Evolutionary conservation across 2,797 vertebrate species (phyloP), one percentile per base, ranked within the genome.

Genomic region (Micromesistius poutassou): DNA sequence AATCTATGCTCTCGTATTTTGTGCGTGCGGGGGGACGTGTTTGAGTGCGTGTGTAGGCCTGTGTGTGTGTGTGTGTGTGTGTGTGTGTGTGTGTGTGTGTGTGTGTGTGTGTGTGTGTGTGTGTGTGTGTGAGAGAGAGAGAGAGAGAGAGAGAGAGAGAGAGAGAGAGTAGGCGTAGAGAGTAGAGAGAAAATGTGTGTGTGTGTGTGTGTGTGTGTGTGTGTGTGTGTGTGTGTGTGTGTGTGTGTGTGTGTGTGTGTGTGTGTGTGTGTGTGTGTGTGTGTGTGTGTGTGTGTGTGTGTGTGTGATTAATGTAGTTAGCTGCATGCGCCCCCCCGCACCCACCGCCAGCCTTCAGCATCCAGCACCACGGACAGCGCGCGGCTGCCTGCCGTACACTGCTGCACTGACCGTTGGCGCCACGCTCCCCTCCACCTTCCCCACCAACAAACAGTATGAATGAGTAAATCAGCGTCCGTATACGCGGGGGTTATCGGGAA

Each of bases 311-410:
- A 88, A 88, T 93, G 87, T 87, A 87, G 87, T 88, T 88, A 85
- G 79, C 89, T 85, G 86, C 85, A 84, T 85, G 79, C 30, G 16
- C 76, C 10, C 1, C 72, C 62, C 50, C 76, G 73, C 72, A n/a
- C 25, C 76, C 72, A 30, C 76, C 13, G 2, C 16, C 72, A 14
- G 30, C 16, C 62, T 66, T 84, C 81, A 85, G 80, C 80, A 83
- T 87, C 91, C 87, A 91, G 91, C 88, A 91, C 90, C 88, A 31
- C 81, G 90, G 91, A 91, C 90, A 92, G 90, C 85, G 89, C 88
- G 87, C 30, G 77, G 84, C 86, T 80, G 30, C 79, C 80, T 80
- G 78, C 89, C 84, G 35, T 82, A 89, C 84, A 85, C 86, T 62
- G 73, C 33, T 30, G 79, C 77, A 79, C 77, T 66, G 77, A 79